These are phyloP conservation scores for Cyanoramphus novaezelandiae DNA, from an alignment of 2,113 vertebrate genomes.

Conservation along the genomic window DNA sequence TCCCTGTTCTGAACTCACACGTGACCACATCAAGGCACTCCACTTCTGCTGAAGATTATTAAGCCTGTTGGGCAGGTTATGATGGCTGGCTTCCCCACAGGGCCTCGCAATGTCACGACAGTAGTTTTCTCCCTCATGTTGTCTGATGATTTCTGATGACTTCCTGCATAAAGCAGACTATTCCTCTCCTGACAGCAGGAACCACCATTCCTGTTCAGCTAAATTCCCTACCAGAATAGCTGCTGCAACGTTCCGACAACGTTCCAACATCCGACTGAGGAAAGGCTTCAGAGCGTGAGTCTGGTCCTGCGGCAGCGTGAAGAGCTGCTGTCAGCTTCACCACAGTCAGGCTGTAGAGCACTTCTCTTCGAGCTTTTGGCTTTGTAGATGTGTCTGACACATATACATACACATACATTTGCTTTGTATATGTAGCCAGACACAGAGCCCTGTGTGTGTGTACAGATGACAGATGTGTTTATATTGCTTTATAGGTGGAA, in stretches of 20 bases:
- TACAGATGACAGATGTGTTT: constrained; percentile 14
- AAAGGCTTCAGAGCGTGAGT: neutral
- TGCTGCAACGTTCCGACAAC: neutral
- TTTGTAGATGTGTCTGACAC: neutral
- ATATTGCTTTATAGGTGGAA: neutral
- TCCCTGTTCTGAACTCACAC: constrained; percentile 15
- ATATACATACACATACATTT: neutral
- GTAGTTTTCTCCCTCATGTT: neutral
- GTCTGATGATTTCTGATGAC: neutral
- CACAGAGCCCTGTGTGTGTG: neutral
- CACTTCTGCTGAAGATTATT: neutral
- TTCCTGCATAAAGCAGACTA: neutral
- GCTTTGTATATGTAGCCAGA: neutral
- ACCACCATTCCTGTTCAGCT: neutral
- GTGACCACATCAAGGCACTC: constrained; percentile 49
- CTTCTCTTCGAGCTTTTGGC: neutral
- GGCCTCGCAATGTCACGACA: neutral
- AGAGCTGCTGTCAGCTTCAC: neutral
- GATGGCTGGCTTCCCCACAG: neutral
- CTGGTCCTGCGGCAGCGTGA: accelerated
- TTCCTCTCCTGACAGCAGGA: neutral
- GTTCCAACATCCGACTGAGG: neutral
- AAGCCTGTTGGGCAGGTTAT: constrained; percentile 13
- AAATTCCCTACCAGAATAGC: neutral
- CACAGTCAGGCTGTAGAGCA: neutral